Conservation (phyloP, 2,888 invertebrate genomes). For the Chromoteleia sp. region DNA sequence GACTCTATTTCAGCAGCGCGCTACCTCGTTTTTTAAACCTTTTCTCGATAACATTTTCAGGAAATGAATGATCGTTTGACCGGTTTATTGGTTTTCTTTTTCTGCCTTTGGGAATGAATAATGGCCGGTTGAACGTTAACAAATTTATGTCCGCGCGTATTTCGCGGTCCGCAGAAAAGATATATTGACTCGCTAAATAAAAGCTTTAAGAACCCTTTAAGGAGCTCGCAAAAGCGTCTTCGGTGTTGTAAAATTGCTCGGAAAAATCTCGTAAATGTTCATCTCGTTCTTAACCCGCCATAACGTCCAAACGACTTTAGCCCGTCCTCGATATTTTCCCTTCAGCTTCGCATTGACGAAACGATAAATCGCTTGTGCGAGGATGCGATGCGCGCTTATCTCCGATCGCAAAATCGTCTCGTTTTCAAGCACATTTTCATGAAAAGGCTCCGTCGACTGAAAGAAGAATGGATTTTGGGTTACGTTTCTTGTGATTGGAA, state of each 20-base stretch:
- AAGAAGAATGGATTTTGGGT: conserved; percentile 63
- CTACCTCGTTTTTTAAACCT: conserved; percentile 25
- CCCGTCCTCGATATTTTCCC: conserved; percentile 67
- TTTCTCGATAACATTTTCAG: conserved; percentile 43
- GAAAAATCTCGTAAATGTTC: conserved; percentile 70
- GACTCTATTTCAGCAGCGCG: conserved; percentile 8
- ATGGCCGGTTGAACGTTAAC: conserved; percentile 52
- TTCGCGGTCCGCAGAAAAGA: conserved; percentile 46
- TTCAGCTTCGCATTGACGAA: conserved; percentile 60
- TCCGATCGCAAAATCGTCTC: conserved; percentile 64
- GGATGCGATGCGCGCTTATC: conserved; percentile 46
- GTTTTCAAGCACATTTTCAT: conserved; percentile 67
- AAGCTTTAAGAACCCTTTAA: conserved; percentile 63
- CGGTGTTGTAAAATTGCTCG: conserved; percentile 68
- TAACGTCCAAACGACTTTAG: conserved; percentile 69
- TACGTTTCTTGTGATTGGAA: conserved; percentile 59
- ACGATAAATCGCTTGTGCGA: conserved; percentile 65
- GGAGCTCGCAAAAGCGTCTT: conserved; percentile 63
- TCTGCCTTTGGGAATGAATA: conserved; percentile 46
- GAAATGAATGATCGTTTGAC: conserved; percentile 53
- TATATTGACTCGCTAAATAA: conserved; percentile 65
- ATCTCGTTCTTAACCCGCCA: conserved; percentile 57
- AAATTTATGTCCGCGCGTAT: conserved; percentile 62
- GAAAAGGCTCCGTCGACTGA: conserved; percentile 59
- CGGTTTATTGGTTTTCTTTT: conserved; percentile 54